These are phyloP conservation scores for Chaetorhynchus papuensis DNA, from an alignment of 2,113 vertebrate genomes.

Conservation along the genomic window DNA sequence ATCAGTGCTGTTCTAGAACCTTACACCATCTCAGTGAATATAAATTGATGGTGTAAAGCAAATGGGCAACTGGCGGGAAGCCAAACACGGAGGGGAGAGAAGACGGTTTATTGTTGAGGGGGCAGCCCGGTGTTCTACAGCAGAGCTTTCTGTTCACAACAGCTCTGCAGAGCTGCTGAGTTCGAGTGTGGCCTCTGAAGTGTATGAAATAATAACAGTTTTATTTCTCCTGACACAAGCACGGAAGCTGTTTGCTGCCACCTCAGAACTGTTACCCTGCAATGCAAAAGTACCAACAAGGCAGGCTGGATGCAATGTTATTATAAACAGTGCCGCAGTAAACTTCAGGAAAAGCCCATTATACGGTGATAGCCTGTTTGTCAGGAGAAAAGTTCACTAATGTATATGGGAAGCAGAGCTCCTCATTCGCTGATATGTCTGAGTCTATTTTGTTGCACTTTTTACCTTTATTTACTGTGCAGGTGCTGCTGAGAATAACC, in stretches of 20 bases:
- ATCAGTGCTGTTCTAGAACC: slow-evolving; percentile 85
- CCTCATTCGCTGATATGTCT: background rate
- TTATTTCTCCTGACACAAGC: slow-evolving; percentile 79
- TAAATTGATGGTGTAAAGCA: slow-evolving; percentile 92
- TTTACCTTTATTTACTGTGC: slow-evolving; percentile 59
- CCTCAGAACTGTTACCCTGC: slow-evolving; percentile 71
- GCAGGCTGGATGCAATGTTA: slow-evolving; percentile 71
- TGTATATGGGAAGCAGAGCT: slow-evolving; percentile 46
- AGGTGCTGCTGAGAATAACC: slow-evolving; percentile 42
- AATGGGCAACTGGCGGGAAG: slow-evolving; percentile 82
- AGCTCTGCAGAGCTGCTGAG: slow-evolving; percentile 73
- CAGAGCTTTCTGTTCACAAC: slow-evolving; percentile 76
- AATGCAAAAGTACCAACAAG: slow-evolving; percentile 69
- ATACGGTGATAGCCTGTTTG: slow-evolving; percentile 62
- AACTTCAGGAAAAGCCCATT: slow-evolving; percentile 68
- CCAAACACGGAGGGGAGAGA: slow-evolving; percentile 79
- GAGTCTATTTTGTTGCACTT: slow-evolving; percentile 39
- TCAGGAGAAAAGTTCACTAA: slow-evolving; percentile 63
- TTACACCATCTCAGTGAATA: slow-evolving; percentile 90
- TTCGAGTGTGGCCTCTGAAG: slow-evolving; percentile 77
- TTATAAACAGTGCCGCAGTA: slow-evolving; percentile 68
- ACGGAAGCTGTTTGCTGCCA: slow-evolving; percentile 63
- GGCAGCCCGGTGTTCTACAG: slow-evolving; percentile 77
- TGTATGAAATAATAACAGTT: slow-evolving; percentile 83
- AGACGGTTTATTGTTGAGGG: slow-evolving; percentile 84